phyloP scores from a whole-genome alignment of 2,113 vertebrate species.

The Tupaia tana region DNA sequence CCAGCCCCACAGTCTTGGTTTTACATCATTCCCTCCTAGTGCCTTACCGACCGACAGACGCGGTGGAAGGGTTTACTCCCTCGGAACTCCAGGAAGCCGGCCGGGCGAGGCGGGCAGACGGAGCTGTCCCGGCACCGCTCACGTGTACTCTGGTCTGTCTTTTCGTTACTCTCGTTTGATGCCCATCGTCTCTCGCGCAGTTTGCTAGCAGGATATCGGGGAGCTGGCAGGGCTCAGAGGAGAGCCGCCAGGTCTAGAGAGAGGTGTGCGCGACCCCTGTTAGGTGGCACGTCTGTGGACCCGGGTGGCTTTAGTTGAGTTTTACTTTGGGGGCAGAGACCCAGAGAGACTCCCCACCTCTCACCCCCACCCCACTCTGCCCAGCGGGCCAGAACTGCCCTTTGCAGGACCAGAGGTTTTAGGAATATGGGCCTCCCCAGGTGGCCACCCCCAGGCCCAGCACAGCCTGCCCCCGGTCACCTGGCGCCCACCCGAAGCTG shows the following conservation, averaged over 20 bases:
- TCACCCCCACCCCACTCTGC: background rate
- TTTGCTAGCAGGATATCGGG: conserved; percentile 59
- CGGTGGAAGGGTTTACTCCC: conserved; percentile 91
- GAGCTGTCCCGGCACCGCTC: too few species aligned
- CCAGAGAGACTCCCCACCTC: background rate
- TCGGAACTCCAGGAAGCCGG: conserved; percentile 89
- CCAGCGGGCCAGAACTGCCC: accelerated
- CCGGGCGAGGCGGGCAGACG: conserved; percentile 82
- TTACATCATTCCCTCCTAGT: conserved; percentile 97
- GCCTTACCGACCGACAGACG: conserved; percentile 96
- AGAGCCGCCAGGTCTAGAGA: background rate
- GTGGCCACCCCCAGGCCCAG: background rate
- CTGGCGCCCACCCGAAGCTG: background rate
- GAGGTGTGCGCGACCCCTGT: conserved; percentile 19
- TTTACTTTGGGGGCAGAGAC: background rate
- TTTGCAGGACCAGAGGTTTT: background rate
- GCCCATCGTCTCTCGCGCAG: conserved; percentile 62
- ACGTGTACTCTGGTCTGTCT: conserved; percentile 67
- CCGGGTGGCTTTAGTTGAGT: background rate
- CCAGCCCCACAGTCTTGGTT: conserved; percentile 90
- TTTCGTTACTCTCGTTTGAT: background rate
- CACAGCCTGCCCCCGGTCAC: background rate
- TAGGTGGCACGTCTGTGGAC: background rate
- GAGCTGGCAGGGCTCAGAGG: conserved; percentile 3
- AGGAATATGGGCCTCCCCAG: background rate